These are phyloP conservation scores for Oxystoma pomonae DNA, from an alignment of 2,888 invertebrate genomes.

Conservation along the genomic window DNA sequence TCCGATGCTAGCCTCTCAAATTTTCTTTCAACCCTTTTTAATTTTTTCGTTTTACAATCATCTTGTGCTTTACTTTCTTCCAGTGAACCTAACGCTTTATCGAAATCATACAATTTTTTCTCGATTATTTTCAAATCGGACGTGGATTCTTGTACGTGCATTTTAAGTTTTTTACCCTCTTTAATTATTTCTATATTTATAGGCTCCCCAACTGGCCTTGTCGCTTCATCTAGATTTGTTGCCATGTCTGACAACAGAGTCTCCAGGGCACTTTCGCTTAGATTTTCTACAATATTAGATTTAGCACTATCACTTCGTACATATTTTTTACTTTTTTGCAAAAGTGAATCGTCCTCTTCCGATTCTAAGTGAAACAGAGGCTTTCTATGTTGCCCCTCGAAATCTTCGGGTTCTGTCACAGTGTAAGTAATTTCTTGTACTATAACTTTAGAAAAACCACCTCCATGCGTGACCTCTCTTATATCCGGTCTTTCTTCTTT, in stretches of 20 bases:
- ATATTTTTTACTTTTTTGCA: slow-evolving; percentile 16
- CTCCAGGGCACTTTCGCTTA: slow-evolving; percentile 38
- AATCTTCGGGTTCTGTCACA: slow-evolving; percentile 34
- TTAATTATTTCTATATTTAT: slow-evolving; percentile 16
- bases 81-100: slow-evolving; percentile 44
- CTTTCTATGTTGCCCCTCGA: slow-evolving; percentile 31
- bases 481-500: slow-evolving; percentile 42
- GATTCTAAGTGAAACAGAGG: slow-evolving; percentile 50
- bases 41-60: slow-evolving; percentile 39
- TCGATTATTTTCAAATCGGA: slow-evolving; percentile 42
- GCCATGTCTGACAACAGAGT: slow-evolving; percentile 31
- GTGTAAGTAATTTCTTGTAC: slow-evolving; percentile 32
- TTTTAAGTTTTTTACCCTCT: slow-evolving; percentile 22
- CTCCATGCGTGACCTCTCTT: slow-evolving; percentile 39
- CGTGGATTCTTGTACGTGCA: slow-evolving; percentile 33
- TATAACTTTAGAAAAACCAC: slow-evolving; percentile 23
- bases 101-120: slow-evolving; percentile 44
- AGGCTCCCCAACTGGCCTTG: slow-evolving; percentile 17
- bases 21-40: slow-evolving; percentile 49
- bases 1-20: slow-evolving; percentile 53
- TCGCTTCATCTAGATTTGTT: slow-evolving; percentile 29
- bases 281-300: slow-evolving; percentile 40
- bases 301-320: slow-evolving; percentile 35
- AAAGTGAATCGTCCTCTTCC: slow-evolving; percentile 43
- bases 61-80: slow-evolving; percentile 32